These are phyloP conservation scores for Asbolus verrucosus DNA, from an alignment of 1,140 invertebrate genomes.

Conservation along the genomic window DNA sequence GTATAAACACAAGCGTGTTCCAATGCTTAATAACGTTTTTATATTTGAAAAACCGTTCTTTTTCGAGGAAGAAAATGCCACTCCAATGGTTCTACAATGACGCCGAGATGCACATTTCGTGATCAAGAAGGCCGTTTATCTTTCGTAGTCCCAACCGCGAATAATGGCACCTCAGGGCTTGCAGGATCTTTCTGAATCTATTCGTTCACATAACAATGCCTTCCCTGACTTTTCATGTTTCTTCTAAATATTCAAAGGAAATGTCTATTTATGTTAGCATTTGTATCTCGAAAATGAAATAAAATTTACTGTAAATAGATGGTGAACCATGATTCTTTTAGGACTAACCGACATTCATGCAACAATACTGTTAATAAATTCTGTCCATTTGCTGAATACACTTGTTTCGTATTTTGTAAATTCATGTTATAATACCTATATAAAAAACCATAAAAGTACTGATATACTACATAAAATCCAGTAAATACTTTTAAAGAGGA, in stretches of 20 bases:
- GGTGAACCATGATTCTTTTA: too few relatives aligned
- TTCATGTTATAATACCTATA: too few relatives aligned
- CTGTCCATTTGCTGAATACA: neutral
- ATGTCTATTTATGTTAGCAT: neutral
- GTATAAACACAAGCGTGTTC: too few relatives aligned
- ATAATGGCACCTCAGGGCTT: slow-evolving; percentile 45
- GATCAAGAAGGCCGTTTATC: slow-evolving; percentile 44
- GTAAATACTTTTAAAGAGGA: too few relatives aligned
- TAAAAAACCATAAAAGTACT: too few relatives aligned
- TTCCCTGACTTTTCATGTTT: slow-evolving; percentile 17
- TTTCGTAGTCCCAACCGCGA: slow-evolving; percentile 39
- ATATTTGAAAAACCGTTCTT: too few relatives aligned
- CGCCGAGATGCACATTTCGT: slow-evolving; percentile 39
- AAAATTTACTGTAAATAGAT: too few relatives aligned
- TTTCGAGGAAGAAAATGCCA: slow-evolving; percentile 31
- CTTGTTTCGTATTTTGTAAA: neutral
- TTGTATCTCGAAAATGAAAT: too few relatives aligned
- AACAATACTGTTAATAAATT: too few relatives aligned
- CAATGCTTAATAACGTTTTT: too few relatives aligned
- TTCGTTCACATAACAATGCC: slow-evolving; percentile 35
- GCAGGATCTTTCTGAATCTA: slow-evolving; percentile 30
- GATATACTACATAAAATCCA: too few relatives aligned
- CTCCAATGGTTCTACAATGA: slow-evolving; percentile 36
- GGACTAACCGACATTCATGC: too few relatives aligned
- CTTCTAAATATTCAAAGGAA: slow-evolving; percentile 5